phyloP scores from a whole-genome alignment of 1,140 invertebrate species.

The Mizuhopecten yessoensis region DNA sequence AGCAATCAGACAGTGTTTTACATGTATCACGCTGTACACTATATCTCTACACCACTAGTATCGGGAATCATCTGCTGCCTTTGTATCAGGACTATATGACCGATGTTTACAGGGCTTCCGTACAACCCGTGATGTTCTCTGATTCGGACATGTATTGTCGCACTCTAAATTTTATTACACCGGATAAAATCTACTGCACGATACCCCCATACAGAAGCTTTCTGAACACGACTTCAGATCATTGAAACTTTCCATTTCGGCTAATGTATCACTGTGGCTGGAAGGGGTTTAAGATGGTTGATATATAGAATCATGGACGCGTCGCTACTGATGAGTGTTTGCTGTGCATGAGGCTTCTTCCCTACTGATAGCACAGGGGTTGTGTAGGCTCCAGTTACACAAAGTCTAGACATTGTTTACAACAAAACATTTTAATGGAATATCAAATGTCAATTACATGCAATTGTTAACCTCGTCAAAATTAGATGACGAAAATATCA shows the following conservation, averaged over 20 bases:
- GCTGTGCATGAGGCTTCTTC: too few species aligned
- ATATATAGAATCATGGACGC: not conserved
- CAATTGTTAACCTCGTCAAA: not conserved
- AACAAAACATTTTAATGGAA: not conserved
- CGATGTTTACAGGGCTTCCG: too few species aligned
- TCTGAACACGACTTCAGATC: not conserved
- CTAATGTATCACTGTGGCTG: not conserved
- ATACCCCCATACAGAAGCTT: not conserved
- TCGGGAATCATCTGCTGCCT: too few species aligned
- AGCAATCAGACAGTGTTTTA: too few species aligned
- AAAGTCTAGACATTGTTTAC: not conserved
- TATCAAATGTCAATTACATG: not conserved
- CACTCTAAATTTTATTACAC: not conserved
- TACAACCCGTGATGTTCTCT: not conserved
- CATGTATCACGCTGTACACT: too few species aligned
- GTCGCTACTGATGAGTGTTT: not conserved
- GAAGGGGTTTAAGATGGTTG: not conserved
- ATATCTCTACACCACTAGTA: too few species aligned
- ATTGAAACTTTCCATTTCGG: not conserved
- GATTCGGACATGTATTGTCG: not conserved
- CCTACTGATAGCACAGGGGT: too few species aligned
- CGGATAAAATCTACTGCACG: not conserved
- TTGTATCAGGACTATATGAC: too few species aligned
- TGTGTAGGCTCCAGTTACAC: too few species aligned
- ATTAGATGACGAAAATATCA: not conserved